A percentile compares a stretch with the other conserved stretches of the same genome.
Evolutionary conservation across 2,113 vertebrate genomes (phyloP).

Genomic region (Pygoscelis adeliae): DNA sequence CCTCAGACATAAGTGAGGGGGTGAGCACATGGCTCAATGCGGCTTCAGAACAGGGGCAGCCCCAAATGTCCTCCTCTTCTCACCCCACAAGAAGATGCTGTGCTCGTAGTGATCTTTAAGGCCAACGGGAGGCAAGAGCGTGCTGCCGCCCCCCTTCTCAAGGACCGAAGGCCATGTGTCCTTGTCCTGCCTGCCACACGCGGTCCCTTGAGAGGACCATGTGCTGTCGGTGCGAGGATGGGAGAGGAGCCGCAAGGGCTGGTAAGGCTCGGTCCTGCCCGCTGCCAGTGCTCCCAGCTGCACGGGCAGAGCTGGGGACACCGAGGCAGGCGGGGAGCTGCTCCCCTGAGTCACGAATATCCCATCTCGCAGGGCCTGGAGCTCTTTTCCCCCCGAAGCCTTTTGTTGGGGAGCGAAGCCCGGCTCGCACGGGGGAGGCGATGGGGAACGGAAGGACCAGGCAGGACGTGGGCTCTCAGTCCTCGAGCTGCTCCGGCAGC

Average conservation of each 20-base stretch:
- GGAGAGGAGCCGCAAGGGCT: not conserved
- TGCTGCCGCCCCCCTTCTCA: not conserved
- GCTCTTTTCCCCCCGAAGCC: not conserved
- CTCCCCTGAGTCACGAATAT: not conserved
- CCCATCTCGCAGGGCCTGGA: not conserved
- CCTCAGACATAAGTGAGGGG: not conserved
- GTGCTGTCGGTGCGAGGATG: not conserved
- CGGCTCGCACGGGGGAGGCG: not conserved
- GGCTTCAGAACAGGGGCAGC: not conserved
- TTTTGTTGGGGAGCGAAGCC: accelerated
- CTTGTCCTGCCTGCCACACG: not conserved
- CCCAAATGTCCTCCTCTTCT: not conserved
- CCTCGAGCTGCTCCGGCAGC: not conserved
- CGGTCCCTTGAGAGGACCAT: accelerated
- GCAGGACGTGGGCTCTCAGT: not conserved
- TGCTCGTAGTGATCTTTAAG: not conserved
- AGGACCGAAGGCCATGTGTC: not conserved
- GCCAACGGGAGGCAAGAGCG: not conserved
- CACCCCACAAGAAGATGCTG: accelerated
- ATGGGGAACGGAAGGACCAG: not conserved
- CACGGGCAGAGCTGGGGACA: not conserved
- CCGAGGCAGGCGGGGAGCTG: not conserved
- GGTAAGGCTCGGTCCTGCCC: not conserved
- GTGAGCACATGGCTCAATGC: not conserved
- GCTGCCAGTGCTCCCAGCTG: not conserved